Percentiles rank a stretch among this genome's conserved stretches.
Evolutionary conservation across 1,140 invertebrate species (phyloP).

Genomic region (Sarcophaga bullata): DNA sequence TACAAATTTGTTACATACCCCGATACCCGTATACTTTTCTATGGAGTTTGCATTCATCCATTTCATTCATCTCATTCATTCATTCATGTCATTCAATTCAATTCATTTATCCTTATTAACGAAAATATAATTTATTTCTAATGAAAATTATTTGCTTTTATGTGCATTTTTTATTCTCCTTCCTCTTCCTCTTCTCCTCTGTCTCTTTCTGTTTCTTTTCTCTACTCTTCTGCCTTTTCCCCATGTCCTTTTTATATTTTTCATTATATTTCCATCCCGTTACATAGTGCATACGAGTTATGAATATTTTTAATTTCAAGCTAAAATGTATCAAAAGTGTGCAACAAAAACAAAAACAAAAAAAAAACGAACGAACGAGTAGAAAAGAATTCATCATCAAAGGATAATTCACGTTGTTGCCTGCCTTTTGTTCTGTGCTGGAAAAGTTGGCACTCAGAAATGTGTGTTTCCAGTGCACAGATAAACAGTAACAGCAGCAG

Average conservation of each 20-base stretch:
- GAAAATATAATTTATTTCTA: not conserved
- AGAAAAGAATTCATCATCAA: not conserved
- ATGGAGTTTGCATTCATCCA: not conserved
- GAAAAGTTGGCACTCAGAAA: conserved; percentile 11
- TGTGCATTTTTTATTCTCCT: not conserved
- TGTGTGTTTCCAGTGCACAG: not conserved
- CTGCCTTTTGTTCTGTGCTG: not conserved
- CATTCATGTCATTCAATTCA: not conserved
- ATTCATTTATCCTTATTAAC: not conserved
- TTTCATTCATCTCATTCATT: not conserved
- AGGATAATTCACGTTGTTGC: not conserved
- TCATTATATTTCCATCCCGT: not conserved
- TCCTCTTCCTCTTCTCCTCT: too few species aligned
- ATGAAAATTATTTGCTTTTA: not conserved
- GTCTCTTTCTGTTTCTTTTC: too few species aligned
- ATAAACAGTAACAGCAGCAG: not conserved
- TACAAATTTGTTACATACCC: too few species aligned
- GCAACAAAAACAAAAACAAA: not conserved
- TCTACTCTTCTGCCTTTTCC: too few species aligned
- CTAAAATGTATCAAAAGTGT: not conserved
- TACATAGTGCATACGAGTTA: not conserved
- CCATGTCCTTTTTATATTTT: not conserved
- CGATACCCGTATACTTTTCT: too few species aligned
- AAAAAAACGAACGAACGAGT: too few species aligned
- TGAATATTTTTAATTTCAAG: not conserved